Base-by-base conservation (phyloP, 2,113 vertebrate genomes). In the Tachysurus vachellii region DNA sequence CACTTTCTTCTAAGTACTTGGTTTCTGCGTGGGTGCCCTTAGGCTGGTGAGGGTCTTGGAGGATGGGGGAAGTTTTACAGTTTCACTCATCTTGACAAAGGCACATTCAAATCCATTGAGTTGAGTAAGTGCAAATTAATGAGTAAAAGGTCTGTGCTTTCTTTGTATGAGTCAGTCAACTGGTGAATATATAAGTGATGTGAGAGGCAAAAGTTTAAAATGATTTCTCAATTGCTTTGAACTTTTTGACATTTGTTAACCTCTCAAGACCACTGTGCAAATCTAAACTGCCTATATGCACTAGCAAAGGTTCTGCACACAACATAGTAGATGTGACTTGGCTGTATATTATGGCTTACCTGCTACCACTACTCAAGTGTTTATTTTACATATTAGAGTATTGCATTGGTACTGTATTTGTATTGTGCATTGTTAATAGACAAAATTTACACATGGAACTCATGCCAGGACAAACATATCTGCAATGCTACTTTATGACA, bases 91-190 rank as follows among this genome's bases (percentile, higher is more conserved):
- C 59, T 53, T 82, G 12, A 61, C 56, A 82, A 87, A 82, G 66
- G 80, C 62, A 57, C 79, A 53, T 75, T 75, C 23, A 86, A 82
- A 86, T 59, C 68, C 68, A 61, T 6, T 73, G 36, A 82, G 85
- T 87, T 87, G 36, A 50, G 42, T 61, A 75, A 82, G 36, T 87
- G 54, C 28, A 82, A 73, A 86, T 80, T 81, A 82, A 28, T 82
- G 85, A 71, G 31, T 59, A 64, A 77, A 85, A 61, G 31, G 61
- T 77, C n/a, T 53, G 16, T 62, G n/a, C 84, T 62, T 75, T 86
- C 62, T 71, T 68, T 61, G 79, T 59, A 82, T 86, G 66, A 86
- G 23, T 82, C 79, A 86, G 42, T 59, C 76, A 86, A 19, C 36
- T n/a, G 2, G 42, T 44, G 64, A 44, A 85, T 68, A 71, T 80